Evolutionary conservation across 2,888 invertebrate species (phyloP).

Genomic region (Entomobrya proxima): DNA sequence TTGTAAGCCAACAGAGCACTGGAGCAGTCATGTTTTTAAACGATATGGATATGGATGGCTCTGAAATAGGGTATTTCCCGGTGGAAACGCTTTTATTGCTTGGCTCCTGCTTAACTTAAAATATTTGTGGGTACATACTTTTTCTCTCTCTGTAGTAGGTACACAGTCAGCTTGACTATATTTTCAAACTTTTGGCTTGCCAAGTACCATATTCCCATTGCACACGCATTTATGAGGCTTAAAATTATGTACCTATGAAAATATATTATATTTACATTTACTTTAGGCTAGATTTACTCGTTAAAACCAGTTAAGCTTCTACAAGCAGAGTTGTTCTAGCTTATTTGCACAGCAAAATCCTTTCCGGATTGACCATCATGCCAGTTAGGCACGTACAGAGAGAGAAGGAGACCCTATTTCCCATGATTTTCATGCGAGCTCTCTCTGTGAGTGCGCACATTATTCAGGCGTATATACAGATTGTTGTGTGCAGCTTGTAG

Average conservation of each 20-base stretch:
- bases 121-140: conserved; percentile 3
- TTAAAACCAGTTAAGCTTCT: conserved; percentile 1
- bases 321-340: not conserved
- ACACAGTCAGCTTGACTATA: not conserved
- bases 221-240: too few relatives aligned
- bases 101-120: conserved; percentile 34
- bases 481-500: not conserved
- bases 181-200: not conserved
- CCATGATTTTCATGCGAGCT: conserved; percentile 15
- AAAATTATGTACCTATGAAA: not conserved
- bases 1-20: conserved; percentile 20
- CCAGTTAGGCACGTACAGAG: not conserved
- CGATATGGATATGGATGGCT: conserved; percentile 37
- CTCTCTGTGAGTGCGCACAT: not conserved
- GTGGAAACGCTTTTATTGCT: conserved; percentile 55
- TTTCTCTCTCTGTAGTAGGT: not conserved
- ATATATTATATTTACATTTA: not conserved
- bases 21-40: conserved; percentile 45
- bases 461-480: not conserved
- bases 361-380: not conserved
- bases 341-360: conserved; percentile 18
- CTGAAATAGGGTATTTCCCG: conserved; percentile 30
- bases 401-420: not conserved
- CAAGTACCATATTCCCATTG: too few relatives aligned
- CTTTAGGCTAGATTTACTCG: not conserved